Evolutionary conservation across 2,113 vertebrate species (phyloP).

Genomic region (Calypte anna): DNA sequence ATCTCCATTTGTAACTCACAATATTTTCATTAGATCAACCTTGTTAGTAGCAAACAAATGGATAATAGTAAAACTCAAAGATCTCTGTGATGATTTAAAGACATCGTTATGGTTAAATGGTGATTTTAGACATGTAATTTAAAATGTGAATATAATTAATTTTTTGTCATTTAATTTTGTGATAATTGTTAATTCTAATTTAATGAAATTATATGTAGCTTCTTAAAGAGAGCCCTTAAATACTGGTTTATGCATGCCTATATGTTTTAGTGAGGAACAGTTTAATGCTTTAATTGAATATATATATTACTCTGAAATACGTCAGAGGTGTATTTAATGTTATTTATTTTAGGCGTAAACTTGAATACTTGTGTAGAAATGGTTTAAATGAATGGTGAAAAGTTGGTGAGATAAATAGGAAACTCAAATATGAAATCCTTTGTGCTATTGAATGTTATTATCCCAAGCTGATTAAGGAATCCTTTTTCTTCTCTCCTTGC

Average conservation of each 20-base stretch:
- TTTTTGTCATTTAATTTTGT: background rate
- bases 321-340: background rate
- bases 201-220: background rate
- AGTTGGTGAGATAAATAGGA: background rate
- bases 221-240: background rate
- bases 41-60: background rate
- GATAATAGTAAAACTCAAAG: background rate
- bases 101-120: background rate
- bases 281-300: background rate
- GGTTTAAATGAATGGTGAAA: background rate
- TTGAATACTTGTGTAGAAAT: background rate
- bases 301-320: background rate
- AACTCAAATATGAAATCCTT: background rate
- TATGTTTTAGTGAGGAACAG: background rate
- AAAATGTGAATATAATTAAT: background rate
- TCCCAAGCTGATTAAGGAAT: background rate
- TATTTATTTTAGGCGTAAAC: background rate
- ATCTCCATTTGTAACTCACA: background rate
- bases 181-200: background rate
- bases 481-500: constrained; percentile 33
- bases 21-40: background rate
- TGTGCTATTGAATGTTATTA: background rate
- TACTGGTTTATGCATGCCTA: background rate
- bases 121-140: background rate
- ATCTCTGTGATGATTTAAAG: background rate